Conservation (phyloP, 53 echinoderm and acorn worm species). For the Holothuria scabra region DNA sequence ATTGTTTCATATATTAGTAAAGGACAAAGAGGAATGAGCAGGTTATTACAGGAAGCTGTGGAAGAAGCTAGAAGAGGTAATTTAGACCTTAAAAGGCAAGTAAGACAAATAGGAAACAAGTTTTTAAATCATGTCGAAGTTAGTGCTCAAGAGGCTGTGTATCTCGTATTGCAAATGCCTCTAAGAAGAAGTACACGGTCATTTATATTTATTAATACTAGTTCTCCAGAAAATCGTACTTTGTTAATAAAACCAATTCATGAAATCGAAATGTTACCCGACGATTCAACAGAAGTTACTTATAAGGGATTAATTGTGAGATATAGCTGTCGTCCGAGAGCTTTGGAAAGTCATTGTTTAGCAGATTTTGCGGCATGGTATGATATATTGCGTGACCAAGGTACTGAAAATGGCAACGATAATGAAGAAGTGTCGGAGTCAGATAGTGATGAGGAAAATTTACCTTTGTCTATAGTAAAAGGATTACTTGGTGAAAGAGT, state of each 20-base stretch:
- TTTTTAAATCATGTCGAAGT: slow-evolving; percentile 33
- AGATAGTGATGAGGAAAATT: too few species aligned
- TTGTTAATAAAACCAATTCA: slow-evolving; percentile 4
- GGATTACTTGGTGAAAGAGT: too few species aligned
- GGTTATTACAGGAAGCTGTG: background rate
- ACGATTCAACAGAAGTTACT: slow-evolving; percentile 10
- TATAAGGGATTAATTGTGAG: background rate
- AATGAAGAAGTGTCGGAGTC: too few species aligned
- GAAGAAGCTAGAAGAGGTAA: slow-evolving; percentile 26
- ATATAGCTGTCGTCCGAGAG: slow-evolving; percentile 7
- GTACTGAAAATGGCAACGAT: background rate
- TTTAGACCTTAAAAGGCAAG: background rate
- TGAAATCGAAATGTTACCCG: background rate
- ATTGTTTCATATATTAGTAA: too few species aligned
- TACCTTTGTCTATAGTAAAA: too few species aligned
- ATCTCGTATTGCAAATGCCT: slow-evolving; percentile 21
- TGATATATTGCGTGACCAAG: background rate
- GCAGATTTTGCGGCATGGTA: slow-evolving; percentile 12
- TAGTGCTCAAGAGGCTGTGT: slow-evolving; percentile 21
- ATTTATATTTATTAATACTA: slow-evolving; percentile 20
- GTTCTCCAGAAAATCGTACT: slow-evolving; percentile 9
- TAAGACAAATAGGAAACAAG: slow-evolving; percentile 8
- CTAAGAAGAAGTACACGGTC: background rate
- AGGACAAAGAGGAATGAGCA: slow-evolving; percentile 36
- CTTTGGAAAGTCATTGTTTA: slow-evolving; percentile 21